These are phyloP conservation scores for Doryteuthis pealeii DNA, from an alignment of 1,140 invertebrate species.

Conservation along the genomic window DNA sequence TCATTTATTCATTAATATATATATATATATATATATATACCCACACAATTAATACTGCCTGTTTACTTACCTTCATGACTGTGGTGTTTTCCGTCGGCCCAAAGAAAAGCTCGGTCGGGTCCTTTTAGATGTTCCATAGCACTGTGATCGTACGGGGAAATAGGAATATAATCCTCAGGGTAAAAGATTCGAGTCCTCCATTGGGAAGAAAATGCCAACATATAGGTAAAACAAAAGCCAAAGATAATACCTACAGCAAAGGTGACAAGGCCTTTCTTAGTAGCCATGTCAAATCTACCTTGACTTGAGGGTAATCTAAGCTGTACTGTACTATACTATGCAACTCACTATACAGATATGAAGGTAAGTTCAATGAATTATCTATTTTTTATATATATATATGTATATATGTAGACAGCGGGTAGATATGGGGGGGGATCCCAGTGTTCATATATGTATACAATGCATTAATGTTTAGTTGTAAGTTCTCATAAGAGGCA, in stretches of 20 bases:
- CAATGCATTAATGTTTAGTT: too few relatives aligned
- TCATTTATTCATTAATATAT: not conserved
- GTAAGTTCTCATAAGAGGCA: too few relatives aligned
- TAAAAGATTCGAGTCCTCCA: not conserved
- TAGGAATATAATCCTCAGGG: not conserved
- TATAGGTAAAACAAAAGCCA: not conserved
- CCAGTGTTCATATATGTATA: too few relatives aligned
- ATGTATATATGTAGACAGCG: too few relatives aligned
- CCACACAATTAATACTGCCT: too few relatives aligned
- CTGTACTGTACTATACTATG: too few relatives aligned
- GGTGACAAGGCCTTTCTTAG: not conserved
- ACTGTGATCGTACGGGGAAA: not conserved
- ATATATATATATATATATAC: not conserved
- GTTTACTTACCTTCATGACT: slow-evolving; percentile 6
- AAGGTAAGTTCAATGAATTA: too few relatives aligned
- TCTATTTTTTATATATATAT: too few relatives aligned
- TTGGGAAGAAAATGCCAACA: not conserved
- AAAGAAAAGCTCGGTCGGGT: not conserved
- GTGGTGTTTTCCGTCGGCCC: not conserved
- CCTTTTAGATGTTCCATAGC: not conserved
- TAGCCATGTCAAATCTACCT: too few relatives aligned
- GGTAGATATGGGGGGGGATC: too few relatives aligned
- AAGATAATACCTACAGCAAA: not conserved
- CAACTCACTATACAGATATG: too few relatives aligned
- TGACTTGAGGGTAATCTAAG: too few relatives aligned